Conservation (phyloP, 1,140 invertebrate genomes). For the Pachypeltis micranthus region DNA sequence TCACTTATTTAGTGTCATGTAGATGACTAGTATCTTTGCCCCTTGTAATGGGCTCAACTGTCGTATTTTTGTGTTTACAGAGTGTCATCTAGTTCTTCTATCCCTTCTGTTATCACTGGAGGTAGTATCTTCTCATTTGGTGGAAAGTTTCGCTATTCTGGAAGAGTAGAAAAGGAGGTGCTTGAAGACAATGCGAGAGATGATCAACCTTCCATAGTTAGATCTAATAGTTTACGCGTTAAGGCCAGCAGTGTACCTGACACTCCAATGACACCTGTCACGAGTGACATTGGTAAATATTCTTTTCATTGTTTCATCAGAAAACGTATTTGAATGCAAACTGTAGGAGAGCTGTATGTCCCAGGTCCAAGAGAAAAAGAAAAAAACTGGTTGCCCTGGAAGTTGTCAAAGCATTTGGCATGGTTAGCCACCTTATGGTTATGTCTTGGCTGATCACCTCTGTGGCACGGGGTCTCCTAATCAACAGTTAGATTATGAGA, state of each 20-base stretch:
- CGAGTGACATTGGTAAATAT: constrained; percentile 26
- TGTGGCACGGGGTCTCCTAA: too few species aligned
- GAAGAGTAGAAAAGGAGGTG: constrained; percentile 77
- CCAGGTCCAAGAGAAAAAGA: too few species aligned
- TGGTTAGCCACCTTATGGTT: too few species aligned
- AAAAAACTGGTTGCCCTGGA: too few species aligned
- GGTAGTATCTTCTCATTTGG: constrained; percentile 90
- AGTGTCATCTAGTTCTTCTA: constrained; percentile 72
- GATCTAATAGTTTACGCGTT: constrained; percentile 48
- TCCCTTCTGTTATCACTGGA: constrained; percentile 72
- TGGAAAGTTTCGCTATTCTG: constrained; percentile 84
- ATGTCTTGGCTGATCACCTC: too few species aligned
- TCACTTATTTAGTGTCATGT: background rate
- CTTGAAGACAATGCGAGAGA: constrained; percentile 51
- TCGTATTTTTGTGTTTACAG: constrained; percentile 39
- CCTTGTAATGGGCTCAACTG: background rate
- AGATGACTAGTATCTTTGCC: background rate
- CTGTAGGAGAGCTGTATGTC: too few species aligned
- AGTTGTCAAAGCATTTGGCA: too few species aligned
- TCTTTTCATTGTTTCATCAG: constrained; percentile 1
- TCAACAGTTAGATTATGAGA: too few species aligned
- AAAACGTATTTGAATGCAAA: too few species aligned
- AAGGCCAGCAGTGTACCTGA: constrained; percentile 74
- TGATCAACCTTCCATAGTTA: constrained; percentile 45
- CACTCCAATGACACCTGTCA: constrained; percentile 63